phyloP scores from a whole-genome alignment of 2,888 invertebrate genomes.

The Stratiomys singularior region DNA sequence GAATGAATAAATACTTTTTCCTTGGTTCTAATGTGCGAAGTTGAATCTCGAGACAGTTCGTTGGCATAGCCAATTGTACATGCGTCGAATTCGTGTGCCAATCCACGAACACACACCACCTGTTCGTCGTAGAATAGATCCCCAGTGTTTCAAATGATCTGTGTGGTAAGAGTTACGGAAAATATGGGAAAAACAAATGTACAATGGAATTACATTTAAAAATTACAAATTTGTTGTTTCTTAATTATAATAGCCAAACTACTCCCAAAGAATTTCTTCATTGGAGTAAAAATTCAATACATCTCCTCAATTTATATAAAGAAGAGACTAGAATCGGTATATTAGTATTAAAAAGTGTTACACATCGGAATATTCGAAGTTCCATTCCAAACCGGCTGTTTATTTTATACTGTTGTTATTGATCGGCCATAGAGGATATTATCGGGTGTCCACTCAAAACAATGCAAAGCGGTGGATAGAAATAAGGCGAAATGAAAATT shows the following conservation, averaged over 20 bases:
- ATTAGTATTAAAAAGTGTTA: too few species aligned
- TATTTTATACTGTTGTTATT: too few species aligned
- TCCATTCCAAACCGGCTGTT: too few species aligned
- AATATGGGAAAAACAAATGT: conserved; percentile 46
- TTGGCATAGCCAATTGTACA: conserved; percentile 64
- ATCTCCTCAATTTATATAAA: too few species aligned
- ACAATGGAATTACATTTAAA: conserved; percentile 9
- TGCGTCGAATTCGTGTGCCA: conserved; percentile 60
- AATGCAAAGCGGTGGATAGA: too few species aligned
- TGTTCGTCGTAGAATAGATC: conserved; percentile 73
- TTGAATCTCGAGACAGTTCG: conserved; percentile 60
- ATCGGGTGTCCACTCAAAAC: too few species aligned
- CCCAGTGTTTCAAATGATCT: conserved; percentile 80
- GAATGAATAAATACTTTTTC: not conserved
- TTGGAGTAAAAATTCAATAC: too few species aligned
- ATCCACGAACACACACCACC: conserved; percentile 78
- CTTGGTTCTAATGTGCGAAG: conserved; percentile 50
- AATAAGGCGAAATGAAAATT: too few species aligned
- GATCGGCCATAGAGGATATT: too few species aligned
- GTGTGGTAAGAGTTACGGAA: conserved; percentile 68
- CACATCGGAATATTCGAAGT: too few species aligned
- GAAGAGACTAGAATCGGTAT: too few species aligned
- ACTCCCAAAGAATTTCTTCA: too few species aligned
- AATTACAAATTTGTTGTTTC: not conserved
- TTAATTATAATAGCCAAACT: conserved; percentile 51